Conservation (phyloP, 30 jellyfish, hydroid and myxozoan genomes). For the Cassiopea xamachana region DNA sequence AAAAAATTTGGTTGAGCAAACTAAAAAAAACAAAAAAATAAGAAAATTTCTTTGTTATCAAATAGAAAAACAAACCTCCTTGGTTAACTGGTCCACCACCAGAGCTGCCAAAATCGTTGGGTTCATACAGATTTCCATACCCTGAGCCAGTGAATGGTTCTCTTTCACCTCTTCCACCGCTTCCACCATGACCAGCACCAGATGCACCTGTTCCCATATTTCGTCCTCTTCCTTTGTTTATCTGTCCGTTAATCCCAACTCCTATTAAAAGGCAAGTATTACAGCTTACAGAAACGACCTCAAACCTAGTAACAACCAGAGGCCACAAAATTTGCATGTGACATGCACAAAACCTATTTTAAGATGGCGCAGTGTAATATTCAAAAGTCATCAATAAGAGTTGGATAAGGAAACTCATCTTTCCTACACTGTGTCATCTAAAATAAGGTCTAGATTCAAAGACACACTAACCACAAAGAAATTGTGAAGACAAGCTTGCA, state of each 20-base stretch:
- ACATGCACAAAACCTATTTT: too few relatives aligned
- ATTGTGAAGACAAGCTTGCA: too few relatives aligned
- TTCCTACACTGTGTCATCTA: too few relatives aligned
- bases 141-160: slow-evolving; percentile 61
- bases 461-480: too few relatives aligned
- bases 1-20: background rate
- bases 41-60: background rate
- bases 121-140: slow-evolving; percentile 73
- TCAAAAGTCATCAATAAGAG: too few relatives aligned
- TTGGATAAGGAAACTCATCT: too few relatives aligned
- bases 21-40: too few relatives aligned
- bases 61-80: slow-evolving; percentile 28
- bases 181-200: slow-evolving; percentile 80
- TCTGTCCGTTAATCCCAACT: slow-evolving; percentile 52
- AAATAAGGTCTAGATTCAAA: too few relatives aligned
- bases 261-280: slow-evolving; percentile 11
- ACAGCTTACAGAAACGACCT: background rate
- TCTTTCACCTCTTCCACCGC: slow-evolving; percentile 67
- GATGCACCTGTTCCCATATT: slow-evolving; percentile 60
- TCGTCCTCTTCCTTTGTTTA: slow-evolving; percentile 68
- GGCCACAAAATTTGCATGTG: too few relatives aligned
- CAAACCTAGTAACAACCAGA: too few relatives aligned
- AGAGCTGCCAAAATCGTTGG: slow-evolving; percentile 66
- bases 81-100: slow-evolving; percentile 63
- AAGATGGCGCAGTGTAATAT: too few relatives aligned